Base-by-base conservation (phyloP, 2,113 vertebrate species). In the Sylvicapra grimmia region DNA sequence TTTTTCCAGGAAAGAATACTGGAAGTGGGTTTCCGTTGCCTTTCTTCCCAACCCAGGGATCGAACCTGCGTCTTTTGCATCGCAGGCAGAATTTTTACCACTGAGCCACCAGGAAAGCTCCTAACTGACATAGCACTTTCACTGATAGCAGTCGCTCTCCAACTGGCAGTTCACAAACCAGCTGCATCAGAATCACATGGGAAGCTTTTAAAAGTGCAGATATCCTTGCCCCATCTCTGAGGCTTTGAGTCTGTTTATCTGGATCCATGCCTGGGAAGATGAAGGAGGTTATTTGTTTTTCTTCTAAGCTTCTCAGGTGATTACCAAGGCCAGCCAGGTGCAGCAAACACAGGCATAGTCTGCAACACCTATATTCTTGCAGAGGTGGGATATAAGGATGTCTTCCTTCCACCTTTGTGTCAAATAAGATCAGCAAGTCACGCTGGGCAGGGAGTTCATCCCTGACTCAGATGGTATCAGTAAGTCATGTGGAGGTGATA, bases 1-100 rank as follows among this genome's bases (percentile, higher is more conserved):
- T 40, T 77, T 44, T 44, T 77, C 12, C 23, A 77, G 23, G 40
- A 40, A 77, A 14, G 40, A 44, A 77, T 77, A 44, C 72, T 44
- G 72, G 40, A 77, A 77, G 40, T 44, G 36, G 40, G 72, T 77
- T 77, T 40, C 36, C 23, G 0, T 44, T 40, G 11, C 72, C 72
- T 77, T 44, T 44, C 40, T 77, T 77, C 40, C 6, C 72, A 75
- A 27, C 12, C 40, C 72, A 44, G 40, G 6, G 40, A 44, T 77
- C 1, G 0, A 44, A 44, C 23, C 40, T 77, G 72, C 6, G 0
- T 77, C 72, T 44, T 77, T 40, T 44, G 40, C 72, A 27, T 4
- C 27, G 36, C 72, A 44, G 72, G 36, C 36, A 44, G 72, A 27
- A 25, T 77, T 27, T 77, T 44, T 77, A 27, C 40, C 40, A 44